Evolutionary conservation across 2,888 invertebrate genomes (phyloP), one percentile per base, ranked within the genome.

Genomic region (Ornithoptera alexandrae): DNA sequence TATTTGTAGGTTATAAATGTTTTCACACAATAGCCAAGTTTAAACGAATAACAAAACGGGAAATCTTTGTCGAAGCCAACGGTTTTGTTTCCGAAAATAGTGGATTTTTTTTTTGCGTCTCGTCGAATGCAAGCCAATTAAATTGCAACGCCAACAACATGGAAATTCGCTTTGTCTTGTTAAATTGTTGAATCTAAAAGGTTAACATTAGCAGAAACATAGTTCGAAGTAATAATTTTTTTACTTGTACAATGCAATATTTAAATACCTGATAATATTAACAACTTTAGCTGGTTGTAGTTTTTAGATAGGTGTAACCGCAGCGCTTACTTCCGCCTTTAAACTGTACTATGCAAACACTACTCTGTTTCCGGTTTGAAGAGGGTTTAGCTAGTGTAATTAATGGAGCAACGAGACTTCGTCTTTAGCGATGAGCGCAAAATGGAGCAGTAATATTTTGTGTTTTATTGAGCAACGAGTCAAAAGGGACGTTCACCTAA

Each of bases 91-190:
- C 50, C 60, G 50, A 66, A 60, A 24, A 24, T 20, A 36, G 60
- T 30, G 30, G 30, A 12, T 65, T 65, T 66, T 59, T 64, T 59
- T 65, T 65, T 58, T 36, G 46, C 10, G 24, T 65, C n/a, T 60
- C 24, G 56, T 67, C 61, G 61, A 67, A 53, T 67, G 8, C 56
- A 53, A 67, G 67, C 67, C 67, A 67, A 62, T 67, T 67, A 53
- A 61, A 61, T 67, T 61, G 67, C 67, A 56, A 53, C 56, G 67
- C 62, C 61, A 61, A 56, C 61, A 67, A n/a, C 63, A 63, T 15
- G 22, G 61, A 56, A 36, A 20, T 66, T 62, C 56, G 56, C 53
- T 53, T 56, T 56, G 66, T 61, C 53, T 53, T 39, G 6, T 61
- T 53, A 20, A 56, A 58, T 15, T 58, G 18, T 56, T 18, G 56